phyloP scores from a whole-genome alignment of 2,888 invertebrate genomes.

The Alloscopus bannaensis region DNA sequence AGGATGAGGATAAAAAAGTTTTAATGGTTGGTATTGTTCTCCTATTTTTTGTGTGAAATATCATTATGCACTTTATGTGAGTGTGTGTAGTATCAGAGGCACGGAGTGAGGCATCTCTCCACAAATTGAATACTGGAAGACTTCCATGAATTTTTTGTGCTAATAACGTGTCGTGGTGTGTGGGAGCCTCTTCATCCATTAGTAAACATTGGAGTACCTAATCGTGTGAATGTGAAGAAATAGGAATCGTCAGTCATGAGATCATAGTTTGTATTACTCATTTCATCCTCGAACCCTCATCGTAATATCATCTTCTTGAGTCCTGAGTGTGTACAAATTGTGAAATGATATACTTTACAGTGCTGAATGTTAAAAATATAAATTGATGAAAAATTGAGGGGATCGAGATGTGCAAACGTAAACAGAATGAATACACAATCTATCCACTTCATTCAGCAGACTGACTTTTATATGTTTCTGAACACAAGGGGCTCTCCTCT shows the following conservation, averaged over 20 bases:
- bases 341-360: neutral
- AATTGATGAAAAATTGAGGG: no score
- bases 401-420: no score
- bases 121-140: no score
- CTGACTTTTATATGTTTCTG: no score
- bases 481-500: no score
- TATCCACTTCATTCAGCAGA: no score
- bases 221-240: neutral
- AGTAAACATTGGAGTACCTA: slow-evolving; percentile 2
- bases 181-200: slow-evolving; percentile 2
- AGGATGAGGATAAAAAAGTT: slow-evolving; percentile 34
- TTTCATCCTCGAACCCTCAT: neutral
- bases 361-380: no score
- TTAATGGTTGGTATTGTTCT: slow-evolving; percentile 14
- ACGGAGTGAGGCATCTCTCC: no score
- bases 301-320: neutral
- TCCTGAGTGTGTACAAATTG: neutral
- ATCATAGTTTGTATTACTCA: slow-evolving; percentile 1
- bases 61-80: slow-evolving; percentile 4
- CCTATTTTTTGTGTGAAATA: neutral
- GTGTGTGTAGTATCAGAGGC: neutral
- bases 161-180: no score
- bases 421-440: no score
- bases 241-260: neutral
- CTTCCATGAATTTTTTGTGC: no score